Base-by-base conservation (phyloP, 1,140 invertebrate species). In the Phthorimaea operculella region DNA sequence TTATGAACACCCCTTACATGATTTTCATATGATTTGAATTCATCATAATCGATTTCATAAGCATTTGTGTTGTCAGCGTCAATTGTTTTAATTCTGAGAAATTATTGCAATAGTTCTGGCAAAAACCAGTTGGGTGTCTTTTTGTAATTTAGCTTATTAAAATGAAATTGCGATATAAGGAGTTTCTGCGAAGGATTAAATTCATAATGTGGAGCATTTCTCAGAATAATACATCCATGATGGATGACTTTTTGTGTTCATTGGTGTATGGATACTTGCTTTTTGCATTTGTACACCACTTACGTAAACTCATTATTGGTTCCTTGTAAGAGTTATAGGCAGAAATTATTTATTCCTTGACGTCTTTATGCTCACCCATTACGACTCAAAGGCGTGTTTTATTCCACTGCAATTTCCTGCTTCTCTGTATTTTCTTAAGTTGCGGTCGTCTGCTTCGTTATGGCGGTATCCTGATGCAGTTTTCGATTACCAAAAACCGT, bases 401-500 rank as follows among this genome's bases (percentile, higher is more conserved):
- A 28, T 28, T 28, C 6, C 21, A 28, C 21, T 6, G 2, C 21
- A 28, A 28, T 28, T 28, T 4, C 21, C 21, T 28, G 21, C 2
- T 28, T 28, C 21, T 28, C 21, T 28, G 21, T 28, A 28, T 28
- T 28, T 4, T 28, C 21, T 28, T 28, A 6, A 4, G 6, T 28
- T 28, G 6, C 21, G 21, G 21, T 28, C 21, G 21, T 28, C 21
- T 28, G 21, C 21, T 28, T 28, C 21, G 21, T 28, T 28, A 28
- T 28, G 21, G 2, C 51, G 49, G 36, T 33, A 50, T 56, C 36
- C 28, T 61, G 57, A 55, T 18, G 66, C 55, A 61, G 61, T 52
- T 39, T 58, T 52, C 14, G 36, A 48, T 58, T 55, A 62, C 55
- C 61, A 67, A 58, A 65, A 64, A 63, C 53, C 45, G 58, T 52